A percentile compares a stretch with the other conserved stretches of the same genome.
Evolutionary conservation across 2,888 invertebrate species (phyloP).

Genomic region (Caenorhabditis uteleia): DNA sequence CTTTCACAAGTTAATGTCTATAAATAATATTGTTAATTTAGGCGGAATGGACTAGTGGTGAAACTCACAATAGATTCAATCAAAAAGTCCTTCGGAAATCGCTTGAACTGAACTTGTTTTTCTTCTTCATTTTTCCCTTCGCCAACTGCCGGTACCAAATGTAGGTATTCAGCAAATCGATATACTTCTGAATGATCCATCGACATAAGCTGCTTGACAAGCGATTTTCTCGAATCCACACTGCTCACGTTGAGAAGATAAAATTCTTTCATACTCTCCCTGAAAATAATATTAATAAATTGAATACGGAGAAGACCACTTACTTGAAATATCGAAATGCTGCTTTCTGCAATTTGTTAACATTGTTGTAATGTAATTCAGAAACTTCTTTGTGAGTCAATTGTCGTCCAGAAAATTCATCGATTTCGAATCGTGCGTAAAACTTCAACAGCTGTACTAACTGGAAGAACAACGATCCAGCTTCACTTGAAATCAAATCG

Average conservation of each 20-base stretch:
- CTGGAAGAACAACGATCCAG: constrained; percentile 73
- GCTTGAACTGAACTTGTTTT: constrained; percentile 4
- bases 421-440: constrained; percentile 95
- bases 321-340: constrained; percentile 78
- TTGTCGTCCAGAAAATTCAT: constrained; percentile 75
- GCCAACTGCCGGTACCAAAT: constrained; percentile 81
- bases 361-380: constrained; percentile 87
- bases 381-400: constrained; percentile 72
- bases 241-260: constrained; percentile 90
- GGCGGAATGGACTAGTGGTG: neutral
- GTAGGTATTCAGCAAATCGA: constrained; percentile 84
- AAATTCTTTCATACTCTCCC: constrained; percentile 78
- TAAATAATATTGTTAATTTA: neutral
- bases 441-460: constrained; percentile 92
- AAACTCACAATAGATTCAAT: constrained; percentile 82
- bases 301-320: neutral
- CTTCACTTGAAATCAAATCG: constrained; percentile 73
- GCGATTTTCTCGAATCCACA: constrained; percentile 86
- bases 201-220: constrained; percentile 81
- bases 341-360: constrained; percentile 90
- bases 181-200: constrained; percentile 79
- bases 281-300: constrained; percentile 13
- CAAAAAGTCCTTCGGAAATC: constrained; percentile 79
- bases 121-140: constrained; percentile 4
- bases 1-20: constrained; percentile 59